phyloP scores from a whole-genome alignment of 2,113 vertebrate species.

The Chrysemys picta region DNA sequence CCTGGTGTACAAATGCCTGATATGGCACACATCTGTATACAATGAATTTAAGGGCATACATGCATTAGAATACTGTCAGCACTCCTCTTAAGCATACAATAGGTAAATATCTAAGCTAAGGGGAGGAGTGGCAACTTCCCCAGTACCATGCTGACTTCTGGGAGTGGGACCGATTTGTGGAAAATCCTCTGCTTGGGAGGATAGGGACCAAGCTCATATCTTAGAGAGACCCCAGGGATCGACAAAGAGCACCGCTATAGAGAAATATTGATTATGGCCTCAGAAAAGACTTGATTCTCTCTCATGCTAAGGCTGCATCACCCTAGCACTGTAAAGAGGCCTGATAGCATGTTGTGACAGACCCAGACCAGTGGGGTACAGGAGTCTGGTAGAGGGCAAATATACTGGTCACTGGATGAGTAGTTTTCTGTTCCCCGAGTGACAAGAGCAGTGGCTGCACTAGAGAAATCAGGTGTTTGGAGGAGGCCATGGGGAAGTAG shows the following conservation, averaged over 20 bases:
- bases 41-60: not conserved
- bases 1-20: not conserved
- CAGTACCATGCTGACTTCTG: rapidly evolving
- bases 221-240: not conserved
- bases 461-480: too few species aligned
- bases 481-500: too few species aligned
- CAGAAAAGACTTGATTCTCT: not conserved
- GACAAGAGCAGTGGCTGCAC: too few species aligned
- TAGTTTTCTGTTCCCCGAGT: too few species aligned
- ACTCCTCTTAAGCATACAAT: not conserved
- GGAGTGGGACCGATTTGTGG: rapidly evolving
- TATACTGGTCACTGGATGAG: too few species aligned
- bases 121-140: not conserved
- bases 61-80: not conserved
- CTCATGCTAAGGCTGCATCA: not conserved
- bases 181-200: not conserved
- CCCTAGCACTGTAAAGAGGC: not conserved
- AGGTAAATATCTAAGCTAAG: not conserved
- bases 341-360: not conserved
- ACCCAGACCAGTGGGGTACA: too few species aligned
- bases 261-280: not conserved
- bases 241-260: not conserved
- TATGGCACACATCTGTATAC: rapidly evolving
- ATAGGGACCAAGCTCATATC: rapidly evolving
- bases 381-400: too few species aligned